These are phyloP conservation scores for Mallotus villosus DNA, from an alignment of 2,797 vertebrate genomes.

Conservation along the genomic window DNA sequence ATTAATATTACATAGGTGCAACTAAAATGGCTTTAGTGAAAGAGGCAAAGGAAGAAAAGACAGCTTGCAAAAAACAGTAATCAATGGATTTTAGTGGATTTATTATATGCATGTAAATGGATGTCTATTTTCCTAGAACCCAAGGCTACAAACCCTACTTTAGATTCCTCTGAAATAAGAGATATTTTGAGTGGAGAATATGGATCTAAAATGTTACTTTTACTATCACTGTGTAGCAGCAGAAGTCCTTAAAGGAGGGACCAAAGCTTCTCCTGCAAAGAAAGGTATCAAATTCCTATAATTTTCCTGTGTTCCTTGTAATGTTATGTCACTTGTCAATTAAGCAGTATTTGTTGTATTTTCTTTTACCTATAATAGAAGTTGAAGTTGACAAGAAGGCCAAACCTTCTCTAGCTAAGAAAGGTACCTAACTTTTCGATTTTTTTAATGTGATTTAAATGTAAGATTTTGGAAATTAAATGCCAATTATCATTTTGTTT, in stretches of 20 bases:
- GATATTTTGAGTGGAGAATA: no score
- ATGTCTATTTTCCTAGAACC: no score
- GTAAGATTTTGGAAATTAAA: neutral
- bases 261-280: neutral
- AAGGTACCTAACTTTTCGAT: neutral
- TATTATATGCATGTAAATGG: no score
- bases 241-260: neutral
- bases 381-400: neutral
- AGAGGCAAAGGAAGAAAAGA: no score
- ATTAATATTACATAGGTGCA: no score
- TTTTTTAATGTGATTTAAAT: neutral
- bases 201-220: neutral
- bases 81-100: no score
- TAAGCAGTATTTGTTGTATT: neutral
- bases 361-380: neutral
- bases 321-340: no score
- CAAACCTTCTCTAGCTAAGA: neutral
- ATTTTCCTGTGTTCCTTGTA: neutral
- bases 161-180: no score
- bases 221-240: neutral
- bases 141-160: no score
- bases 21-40: no score
- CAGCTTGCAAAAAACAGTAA: no score
- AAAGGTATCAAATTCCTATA: neutral
- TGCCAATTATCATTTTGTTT: slow-evolving; percentile 22